Conservation (phyloP, 2,797 vertebrate species). For the Anguilla obscura region DNA sequence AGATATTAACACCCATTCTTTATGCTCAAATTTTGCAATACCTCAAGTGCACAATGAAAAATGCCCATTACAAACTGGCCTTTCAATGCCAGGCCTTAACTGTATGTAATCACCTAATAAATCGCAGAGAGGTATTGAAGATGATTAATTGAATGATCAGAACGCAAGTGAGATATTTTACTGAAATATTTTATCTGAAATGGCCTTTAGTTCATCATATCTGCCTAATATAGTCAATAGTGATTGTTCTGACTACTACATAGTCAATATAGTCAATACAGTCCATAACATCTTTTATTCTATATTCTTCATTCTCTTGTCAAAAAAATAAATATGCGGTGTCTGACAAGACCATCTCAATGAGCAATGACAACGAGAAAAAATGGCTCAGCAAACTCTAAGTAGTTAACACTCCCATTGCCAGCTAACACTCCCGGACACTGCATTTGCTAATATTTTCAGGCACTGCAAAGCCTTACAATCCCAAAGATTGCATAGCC, state of each 20-base stretch:
- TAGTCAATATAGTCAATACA: not conserved
- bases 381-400: not conserved
- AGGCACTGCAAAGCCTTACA: not conserved
- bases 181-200: not conserved
- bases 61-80: not conserved
- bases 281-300: not conserved
- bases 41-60: not conserved
- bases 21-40: not conserved
- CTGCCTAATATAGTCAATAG: slow-evolving; percentile 1
- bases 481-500: not conserved
- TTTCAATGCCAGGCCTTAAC: not conserved
- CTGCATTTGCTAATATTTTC: not conserved
- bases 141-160: not conserved
- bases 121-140: not conserved
- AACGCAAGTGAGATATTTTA: not conserved
- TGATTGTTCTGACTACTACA: not conserved
- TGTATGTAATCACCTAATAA: not conserved
- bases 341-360: not conserved
- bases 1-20: not conserved
- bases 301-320: not conserved
- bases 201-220: not conserved
- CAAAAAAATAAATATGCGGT: not conserved
- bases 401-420: not conserved
- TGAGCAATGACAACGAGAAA: not conserved
- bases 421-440: not conserved